Evolutionary conservation across 2,797 vertebrate species (phyloP), one percentile per base, ranked within the genome.

Genomic region (Lepidocolaptes lacrymiger): DNA sequence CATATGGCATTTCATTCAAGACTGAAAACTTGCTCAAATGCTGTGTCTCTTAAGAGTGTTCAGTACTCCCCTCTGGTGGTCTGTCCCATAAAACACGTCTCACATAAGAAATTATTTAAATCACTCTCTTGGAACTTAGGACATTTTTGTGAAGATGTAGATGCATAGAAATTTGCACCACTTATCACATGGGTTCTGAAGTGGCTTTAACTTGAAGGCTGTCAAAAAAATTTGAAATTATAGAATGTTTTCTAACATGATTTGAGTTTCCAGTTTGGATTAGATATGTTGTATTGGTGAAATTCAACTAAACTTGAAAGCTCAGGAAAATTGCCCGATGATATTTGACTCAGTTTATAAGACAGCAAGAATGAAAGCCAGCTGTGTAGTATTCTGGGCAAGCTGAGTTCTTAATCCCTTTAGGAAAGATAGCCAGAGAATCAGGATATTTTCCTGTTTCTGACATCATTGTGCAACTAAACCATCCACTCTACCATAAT

Each of bases 21-120:
- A 92, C 62, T 82, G 71, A 96, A 92, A 92, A 89, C 48, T 79
- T 91, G 67, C 77, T 89, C 84, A 76, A 84, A 82, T 66, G 8
- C 4, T 37, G 8, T 6, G 14, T 34, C 63, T 69, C 16, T 46
- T 39, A 82, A 34, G 26, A 43, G 22, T 79, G 66, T 82, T 89
- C 61, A 73, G 81, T 88, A 66, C 46, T 81, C 87, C 86, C 84
- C 66, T 91, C 74, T 95, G 59, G 67, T 93, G 91, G 80, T 26
- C n/a, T 76, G 51, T 69, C 26, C 67, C 36, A 67, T 44, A 59
- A 81, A 83, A 86, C 44, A 56, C 41, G 63, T 83, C 46, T 77
- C 7, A 49, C 13, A 72, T 49, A 78, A 81, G 10, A 37, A 37
- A 32, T 39, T 49, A 26, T 39, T 91, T 59, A 43, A 72, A 76